phyloP scores from a whole-genome alignment of 2,888 invertebrate species.

The Diarsia mendica region DNA sequence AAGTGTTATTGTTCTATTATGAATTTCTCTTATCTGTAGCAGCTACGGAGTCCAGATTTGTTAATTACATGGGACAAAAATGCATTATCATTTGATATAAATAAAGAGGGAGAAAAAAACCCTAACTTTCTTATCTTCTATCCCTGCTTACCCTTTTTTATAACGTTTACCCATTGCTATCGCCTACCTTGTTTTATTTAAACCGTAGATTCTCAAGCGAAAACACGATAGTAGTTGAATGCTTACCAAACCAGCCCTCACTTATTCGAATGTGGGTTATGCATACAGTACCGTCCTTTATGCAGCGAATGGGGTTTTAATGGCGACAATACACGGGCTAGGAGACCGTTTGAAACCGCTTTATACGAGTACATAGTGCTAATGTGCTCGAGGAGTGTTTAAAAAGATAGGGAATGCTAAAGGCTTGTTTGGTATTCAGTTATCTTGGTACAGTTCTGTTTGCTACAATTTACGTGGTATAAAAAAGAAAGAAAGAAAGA shows the following conservation, averaged over 20 bases:
- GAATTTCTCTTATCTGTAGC: not conserved
- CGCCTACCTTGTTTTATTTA: not conserved
- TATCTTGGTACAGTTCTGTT: not conserved
- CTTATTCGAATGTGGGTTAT: conserved; percentile 39
- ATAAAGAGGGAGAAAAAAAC: not conserved
- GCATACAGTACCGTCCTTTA: conserved; percentile 41
- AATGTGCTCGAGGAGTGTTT: conserved; percentile 12
- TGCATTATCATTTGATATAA: not conserved
- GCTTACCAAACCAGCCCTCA: conserved; percentile 13
- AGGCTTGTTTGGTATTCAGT: not conserved
- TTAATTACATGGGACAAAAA: not conserved
- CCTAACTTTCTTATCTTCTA: not conserved
- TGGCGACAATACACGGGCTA: conserved; percentile 44
- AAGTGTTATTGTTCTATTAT: not conserved
- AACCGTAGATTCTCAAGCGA: conserved; percentile 2
- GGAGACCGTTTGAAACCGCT: conserved; percentile 29
- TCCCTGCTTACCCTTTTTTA: too few species aligned
- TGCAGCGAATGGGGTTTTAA: conserved; percentile 54
- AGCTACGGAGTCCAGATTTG: not conserved
- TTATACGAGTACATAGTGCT: conserved; percentile 19
- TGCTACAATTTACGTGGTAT: too few species aligned
- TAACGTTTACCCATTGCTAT: not conserved
- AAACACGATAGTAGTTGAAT: conserved; percentile 28
- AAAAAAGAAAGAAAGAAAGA: too few species aligned
- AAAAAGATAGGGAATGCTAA: not conserved